phyloP scores from a whole-genome alignment of 2,888 invertebrate genomes.

The Phasia obesa region DNA sequence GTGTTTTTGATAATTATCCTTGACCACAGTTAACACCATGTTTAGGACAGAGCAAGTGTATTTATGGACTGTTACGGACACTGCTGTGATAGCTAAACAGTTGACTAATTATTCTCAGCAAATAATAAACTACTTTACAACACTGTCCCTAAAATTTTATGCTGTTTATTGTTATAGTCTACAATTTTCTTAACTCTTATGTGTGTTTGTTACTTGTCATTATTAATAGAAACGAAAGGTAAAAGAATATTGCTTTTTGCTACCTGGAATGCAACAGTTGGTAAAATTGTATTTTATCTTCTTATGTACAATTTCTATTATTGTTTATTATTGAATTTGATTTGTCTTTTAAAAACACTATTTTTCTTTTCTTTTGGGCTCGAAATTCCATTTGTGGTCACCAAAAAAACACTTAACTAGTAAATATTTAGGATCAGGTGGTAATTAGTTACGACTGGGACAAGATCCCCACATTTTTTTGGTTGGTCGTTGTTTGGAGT shows the following conservation, averaged over 20 bases:
- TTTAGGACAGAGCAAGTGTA: conserved; percentile 39
- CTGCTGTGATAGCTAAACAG: conserved; percentile 43
- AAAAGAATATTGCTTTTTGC: neutral
- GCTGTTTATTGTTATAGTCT: neutral
- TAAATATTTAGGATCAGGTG: neutral
- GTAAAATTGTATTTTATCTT: conserved; percentile 9
- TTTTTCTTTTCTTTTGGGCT: neutral
- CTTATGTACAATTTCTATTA: neutral
- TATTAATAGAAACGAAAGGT: neutral
- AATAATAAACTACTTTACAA: neutral
- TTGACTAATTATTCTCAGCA: conserved; percentile 44
- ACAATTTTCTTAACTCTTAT: neutral
- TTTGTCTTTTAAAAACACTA: neutral
- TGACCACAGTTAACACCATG: conserved; percentile 57
- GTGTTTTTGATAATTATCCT: conserved; percentile 39
- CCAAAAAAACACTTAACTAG: neutral
- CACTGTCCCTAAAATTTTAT: neutral
- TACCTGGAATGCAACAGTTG: conserved; percentile 47
- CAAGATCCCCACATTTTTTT: no score
- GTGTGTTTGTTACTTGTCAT: neutral
- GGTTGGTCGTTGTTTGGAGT: no score
- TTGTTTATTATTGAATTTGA: neutral
- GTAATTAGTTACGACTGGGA: no score
- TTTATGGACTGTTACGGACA: conserved; percentile 13
- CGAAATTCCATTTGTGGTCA: conserved; percentile 14